Conservation (phyloP, 2,797 vertebrate species). For the Schizopygopsis malacanthus region DNA sequence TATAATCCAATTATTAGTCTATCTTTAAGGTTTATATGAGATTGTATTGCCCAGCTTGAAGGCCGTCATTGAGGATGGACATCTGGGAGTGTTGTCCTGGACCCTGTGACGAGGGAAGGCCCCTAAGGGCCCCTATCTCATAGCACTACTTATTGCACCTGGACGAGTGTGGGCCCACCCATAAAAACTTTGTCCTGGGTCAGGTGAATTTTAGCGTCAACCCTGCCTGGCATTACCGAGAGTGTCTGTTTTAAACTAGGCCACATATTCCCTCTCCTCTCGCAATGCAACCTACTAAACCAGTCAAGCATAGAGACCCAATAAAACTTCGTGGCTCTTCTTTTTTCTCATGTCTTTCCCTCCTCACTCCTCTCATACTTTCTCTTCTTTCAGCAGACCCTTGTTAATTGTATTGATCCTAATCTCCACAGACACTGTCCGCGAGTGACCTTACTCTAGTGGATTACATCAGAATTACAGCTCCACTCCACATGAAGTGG, state of each 20-base stretch:
- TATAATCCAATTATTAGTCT: neutral
- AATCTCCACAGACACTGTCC: constrained; percentile 54
- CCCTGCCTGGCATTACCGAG: constrained; percentile 20
- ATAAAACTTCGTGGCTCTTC: constrained; percentile 42
- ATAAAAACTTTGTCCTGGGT: constrained; percentile 19
- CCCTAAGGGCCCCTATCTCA: constrained; percentile 2
- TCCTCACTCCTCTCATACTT: constrained; percentile 31
- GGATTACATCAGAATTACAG: constrained; percentile 55
- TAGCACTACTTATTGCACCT: constrained; percentile 3
- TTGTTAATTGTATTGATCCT: constrained; percentile 58
- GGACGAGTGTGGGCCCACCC: neutral
- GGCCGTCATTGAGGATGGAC: constrained; percentile 6
- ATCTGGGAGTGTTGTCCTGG: neutral
- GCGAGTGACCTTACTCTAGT: constrained; percentile 48
- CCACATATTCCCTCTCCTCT: constrained; percentile 59
- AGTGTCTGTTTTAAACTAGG: constrained; percentile 56
- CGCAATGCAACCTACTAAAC: constrained; percentile 58
- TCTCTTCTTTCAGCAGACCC: constrained; percentile 42
- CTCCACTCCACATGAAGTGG: constrained; percentile 42
- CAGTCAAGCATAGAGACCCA: constrained; percentile 59
- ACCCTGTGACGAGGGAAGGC: neutral
- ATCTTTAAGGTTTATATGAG: neutral
- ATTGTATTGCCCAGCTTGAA: constrained; percentile 22
- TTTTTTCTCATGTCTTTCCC: constrained; percentile 17
- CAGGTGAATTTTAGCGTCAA: neutral